phyloP scores from a whole-genome alignment of 2,888 invertebrate species.

The Lampropteryx suffumata region DNA sequence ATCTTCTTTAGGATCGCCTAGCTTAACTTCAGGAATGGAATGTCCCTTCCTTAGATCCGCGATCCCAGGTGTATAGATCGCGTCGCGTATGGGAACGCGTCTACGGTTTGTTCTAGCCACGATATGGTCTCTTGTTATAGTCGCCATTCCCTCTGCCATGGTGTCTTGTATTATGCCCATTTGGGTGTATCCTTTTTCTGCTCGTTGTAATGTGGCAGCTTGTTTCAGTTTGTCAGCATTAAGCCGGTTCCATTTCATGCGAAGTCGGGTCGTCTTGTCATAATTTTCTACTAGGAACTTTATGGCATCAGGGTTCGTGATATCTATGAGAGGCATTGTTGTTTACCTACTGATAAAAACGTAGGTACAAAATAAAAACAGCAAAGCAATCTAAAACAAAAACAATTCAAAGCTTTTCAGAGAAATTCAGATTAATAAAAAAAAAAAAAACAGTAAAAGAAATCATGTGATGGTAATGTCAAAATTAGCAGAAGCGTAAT shows the following conservation, averaged over 20 bases:
- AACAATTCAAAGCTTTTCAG: slow-evolving; percentile 5
- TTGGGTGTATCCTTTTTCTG: slow-evolving; percentile 45
- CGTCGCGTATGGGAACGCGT: slow-evolving; percentile 41
- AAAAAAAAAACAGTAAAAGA: neutral
- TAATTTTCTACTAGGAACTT: slow-evolving; percentile 54
- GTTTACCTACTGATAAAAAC: slow-evolving; percentile 7
- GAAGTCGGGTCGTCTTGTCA: slow-evolving; percentile 50
- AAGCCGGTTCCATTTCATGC: slow-evolving; percentile 48
- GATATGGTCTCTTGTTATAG: slow-evolving; percentile 43
- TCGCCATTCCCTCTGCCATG: slow-evolving; percentile 43
- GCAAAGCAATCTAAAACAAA: neutral
- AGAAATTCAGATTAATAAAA: neutral
- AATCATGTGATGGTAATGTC: too few species aligned
- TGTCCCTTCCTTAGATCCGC: slow-evolving; percentile 44
- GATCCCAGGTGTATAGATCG: slow-evolving; percentile 34
- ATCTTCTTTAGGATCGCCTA: slow-evolving; percentile 50
- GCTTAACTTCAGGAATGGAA: slow-evolving; percentile 48
- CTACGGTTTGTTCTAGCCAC: slow-evolving; percentile 40
- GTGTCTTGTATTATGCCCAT: slow-evolving; percentile 25
- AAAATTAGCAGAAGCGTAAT: too few species aligned
- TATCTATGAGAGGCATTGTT: slow-evolving; percentile 51
- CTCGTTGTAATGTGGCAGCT: slow-evolving; percentile 44
- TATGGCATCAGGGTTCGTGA: slow-evolving; percentile 50
- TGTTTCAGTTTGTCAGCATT: slow-evolving; percentile 41
- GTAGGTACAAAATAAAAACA: slow-evolving; percentile 5